phyloP scores from a whole-genome alignment of 2,113 vertebrate genomes.

The Natator depressus region DNA sequence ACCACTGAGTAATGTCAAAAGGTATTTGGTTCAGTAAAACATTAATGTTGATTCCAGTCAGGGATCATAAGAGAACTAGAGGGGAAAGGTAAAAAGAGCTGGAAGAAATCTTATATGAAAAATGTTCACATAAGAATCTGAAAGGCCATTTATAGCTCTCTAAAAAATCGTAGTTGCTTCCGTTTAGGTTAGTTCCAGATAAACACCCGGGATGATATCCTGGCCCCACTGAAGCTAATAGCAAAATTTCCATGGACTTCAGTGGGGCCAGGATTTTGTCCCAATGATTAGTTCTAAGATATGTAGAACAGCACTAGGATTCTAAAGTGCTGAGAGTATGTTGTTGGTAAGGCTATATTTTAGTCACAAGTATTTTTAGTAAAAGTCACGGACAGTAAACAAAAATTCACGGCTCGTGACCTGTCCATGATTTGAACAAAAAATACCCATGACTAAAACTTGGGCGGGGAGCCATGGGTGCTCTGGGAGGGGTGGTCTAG shows the following conservation, averaged over 20 bases:
- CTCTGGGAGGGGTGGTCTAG: too few species aligned
- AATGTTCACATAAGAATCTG: neutral
- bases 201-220: neutral
- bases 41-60: neutral
- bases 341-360: neutral
- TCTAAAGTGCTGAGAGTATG: neutral
- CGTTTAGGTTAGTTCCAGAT: neutral
- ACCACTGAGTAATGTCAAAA: neutral
- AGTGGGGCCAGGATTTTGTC: neutral
- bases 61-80: neutral
- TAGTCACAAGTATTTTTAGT: too few species aligned
- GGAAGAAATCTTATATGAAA: neutral
- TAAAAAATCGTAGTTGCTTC: neutral
- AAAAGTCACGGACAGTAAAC: too few species aligned
- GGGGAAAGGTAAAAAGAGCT: neutral
- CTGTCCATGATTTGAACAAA: too few species aligned
- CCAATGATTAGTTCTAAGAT: neutral
- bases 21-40: neutral
- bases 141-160: neutral
- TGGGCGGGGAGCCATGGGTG: too few species aligned
- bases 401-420: too few species aligned
- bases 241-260: neutral
- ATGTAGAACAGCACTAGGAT: neutral
- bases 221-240: neutral
- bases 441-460: too few species aligned